A percentile compares a stretch with the other conserved stretches of the same genome.
Conservation (phyloP, 2,888 invertebrate species). For the Penaeus monodon region DNA sequence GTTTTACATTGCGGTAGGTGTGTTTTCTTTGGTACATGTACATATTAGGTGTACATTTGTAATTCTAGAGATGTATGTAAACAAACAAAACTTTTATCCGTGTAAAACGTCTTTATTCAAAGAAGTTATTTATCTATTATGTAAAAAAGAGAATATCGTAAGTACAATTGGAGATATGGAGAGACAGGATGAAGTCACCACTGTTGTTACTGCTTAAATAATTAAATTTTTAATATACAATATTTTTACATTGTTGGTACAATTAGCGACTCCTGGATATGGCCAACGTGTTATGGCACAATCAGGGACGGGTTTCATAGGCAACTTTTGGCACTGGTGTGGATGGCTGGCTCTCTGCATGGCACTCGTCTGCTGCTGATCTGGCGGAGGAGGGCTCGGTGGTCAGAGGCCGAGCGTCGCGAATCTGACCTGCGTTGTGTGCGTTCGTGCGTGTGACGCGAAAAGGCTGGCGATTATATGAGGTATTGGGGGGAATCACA, state of each 20-base stretch:
- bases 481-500: no score
- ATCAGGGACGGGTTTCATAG: slow-evolving; percentile 40
- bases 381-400: background rate
- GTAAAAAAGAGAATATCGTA: slow-evolving; percentile 45
- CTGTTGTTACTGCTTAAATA: slow-evolving; percentile 37
- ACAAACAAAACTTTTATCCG: background rate
- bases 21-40: no score
- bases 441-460: no score
- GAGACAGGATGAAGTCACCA: slow-evolving; percentile 44
- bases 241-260: slow-evolving; percentile 37
- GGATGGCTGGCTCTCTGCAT: slow-evolving; percentile 21
- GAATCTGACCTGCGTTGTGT: no score
- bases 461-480: no score
- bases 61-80: background rate
- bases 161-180: slow-evolving; percentile 45
- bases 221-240: slow-evolving; percentile 38
- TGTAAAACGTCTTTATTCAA: slow-evolving; percentile 43
- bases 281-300: slow-evolving; percentile 41
- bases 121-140: slow-evolving; percentile 50
- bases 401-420: background rate
- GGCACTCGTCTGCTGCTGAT: slow-evolving; percentile 13
- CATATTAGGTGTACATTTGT: background rate
- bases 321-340: slow-evolving; percentile 36
- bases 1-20: no score
- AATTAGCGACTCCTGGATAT: slow-evolving; percentile 35